Evolutionary conservation across 2,113 vertebrate species (phyloP).

Genomic region (Bungarus multicinctus): DNA sequence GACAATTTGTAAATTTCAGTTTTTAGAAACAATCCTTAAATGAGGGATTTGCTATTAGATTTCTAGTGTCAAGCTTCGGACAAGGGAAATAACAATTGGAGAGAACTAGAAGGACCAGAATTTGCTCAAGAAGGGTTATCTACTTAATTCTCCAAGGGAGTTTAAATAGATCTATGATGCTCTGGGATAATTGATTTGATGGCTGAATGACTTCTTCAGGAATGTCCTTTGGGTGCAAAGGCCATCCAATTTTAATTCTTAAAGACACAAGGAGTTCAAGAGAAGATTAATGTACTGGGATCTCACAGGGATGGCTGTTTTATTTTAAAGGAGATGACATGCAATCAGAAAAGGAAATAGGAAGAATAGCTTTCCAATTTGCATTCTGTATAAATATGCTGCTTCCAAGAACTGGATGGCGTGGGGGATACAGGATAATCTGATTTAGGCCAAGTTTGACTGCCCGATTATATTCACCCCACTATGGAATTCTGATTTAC

Average conservation of each 20-base stretch:
- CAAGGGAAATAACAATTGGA: not conserved
- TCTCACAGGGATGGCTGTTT: not conserved
- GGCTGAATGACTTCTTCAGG: not conserved
- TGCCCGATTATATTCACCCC: constrained; percentile 55
- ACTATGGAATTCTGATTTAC: constrained; percentile 51
- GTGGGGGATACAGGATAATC: constrained; percentile 23
- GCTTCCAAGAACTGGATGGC: constrained; percentile 9
- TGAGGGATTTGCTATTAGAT: not conserved
- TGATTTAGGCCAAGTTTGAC: constrained; percentile 40
- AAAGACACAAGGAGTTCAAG: constrained; percentile 20
- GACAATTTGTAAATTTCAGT: not conserved
- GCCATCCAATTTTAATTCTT: constrained; percentile 19
- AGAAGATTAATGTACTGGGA: constrained; percentile 10
- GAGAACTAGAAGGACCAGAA: not conserved
- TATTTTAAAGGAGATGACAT: constrained; percentile 19
- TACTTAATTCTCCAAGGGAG: constrained; percentile 8
- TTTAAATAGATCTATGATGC: constrained; percentile 36
- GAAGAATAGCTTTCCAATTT: constrained; percentile 1
- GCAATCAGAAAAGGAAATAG: not conserved
- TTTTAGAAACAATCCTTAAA: not conserved
- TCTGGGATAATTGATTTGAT: constrained; percentile 38
- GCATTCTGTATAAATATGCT: constrained; percentile 25
- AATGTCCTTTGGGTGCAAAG: not conserved
- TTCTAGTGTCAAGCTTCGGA: not conserved
- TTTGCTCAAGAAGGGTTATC: not conserved